Evolutionary conservation across 2,888 invertebrate genomes (phyloP), one percentile per base, ranked within the genome.

Genomic region (Galeopsomyia nigrocyanea): DNA sequence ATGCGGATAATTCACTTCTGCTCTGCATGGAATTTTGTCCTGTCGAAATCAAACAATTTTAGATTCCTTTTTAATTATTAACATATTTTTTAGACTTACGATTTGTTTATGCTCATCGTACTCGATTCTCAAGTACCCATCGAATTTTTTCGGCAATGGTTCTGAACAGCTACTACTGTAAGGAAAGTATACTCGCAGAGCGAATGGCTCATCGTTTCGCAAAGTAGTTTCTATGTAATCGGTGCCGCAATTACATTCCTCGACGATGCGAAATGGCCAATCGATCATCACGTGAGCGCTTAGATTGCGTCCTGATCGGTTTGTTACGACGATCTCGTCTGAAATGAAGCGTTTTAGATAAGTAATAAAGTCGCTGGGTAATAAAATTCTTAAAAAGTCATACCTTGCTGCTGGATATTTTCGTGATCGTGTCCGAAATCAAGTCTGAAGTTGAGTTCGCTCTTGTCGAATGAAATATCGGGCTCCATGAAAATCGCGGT

Each of bases 1-100:
- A 79, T 92, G 92, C 0, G 94, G 93, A 81, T 90, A 93, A 84
- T 92, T 91, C 1, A 93, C 89, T 82, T 89, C 90, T 47, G 91
- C 93, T 58, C 85, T 86, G 56, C 94, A 82, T 76, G 88, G 88
- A 61, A 94, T 88, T 73, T 87, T 88, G 80, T 93, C 92, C 93
- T 93, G 80, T 10, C 9, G 0, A 65, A 39, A 58, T 50, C 16
- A 0, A 55, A 31, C 21, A 63, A 51, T n/a, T 7, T 39, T 10
- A 10, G n/a, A 19, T 17, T 31, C 22, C 21, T 13, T 3, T 57
- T 19, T 3, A 13, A 19, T 56, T 14, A 14, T 14, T 39, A 9
- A 1, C 2, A 39, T 39, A 3, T 22, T 16, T 21, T 22, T 46
- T 61, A 61, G 55, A 77, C 78, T 80, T 79, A 88, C 88, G 58